Evolutionary conservation across 2,113 vertebrate genomes (phyloP).

Genomic region (Diadophis punctatus): DNA sequence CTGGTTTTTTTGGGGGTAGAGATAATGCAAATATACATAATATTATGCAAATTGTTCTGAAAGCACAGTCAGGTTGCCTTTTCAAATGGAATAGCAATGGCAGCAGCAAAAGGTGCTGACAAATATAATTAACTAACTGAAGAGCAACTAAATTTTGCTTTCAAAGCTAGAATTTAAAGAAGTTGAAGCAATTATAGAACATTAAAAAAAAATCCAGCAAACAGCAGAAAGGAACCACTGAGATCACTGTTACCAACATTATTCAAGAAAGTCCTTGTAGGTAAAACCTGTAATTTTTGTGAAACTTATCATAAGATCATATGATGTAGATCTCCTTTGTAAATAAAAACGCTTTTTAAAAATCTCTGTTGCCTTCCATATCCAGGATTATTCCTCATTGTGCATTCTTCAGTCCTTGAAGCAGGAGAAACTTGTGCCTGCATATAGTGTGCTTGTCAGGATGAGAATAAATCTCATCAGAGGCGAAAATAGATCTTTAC

Average conservation of each 20-base stretch:
- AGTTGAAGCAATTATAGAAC: conserved; percentile 4
- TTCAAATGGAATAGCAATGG: conserved; percentile 29
- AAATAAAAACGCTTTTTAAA: background rate
- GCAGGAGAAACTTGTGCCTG: background rate
- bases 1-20: conserved; percentile 30
- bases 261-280: background rate
- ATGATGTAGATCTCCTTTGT: background rate
- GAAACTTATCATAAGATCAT: background rate
- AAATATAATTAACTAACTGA: conserved; percentile 6
- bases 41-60: conserved; percentile 47
- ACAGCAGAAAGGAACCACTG: background rate
- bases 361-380: background rate
- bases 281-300: background rate
- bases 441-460: too few relatives aligned
- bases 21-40: conserved; percentile 43
- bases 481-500: too few relatives aligned
- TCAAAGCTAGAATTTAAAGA: conserved; percentile 8
- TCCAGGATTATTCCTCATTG: background rate
- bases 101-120: conserved; percentile 10
- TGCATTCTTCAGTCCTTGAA: background rate
- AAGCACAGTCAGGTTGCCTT: conserved; percentile 5
- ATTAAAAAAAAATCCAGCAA: background rate
- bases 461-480: too few relatives aligned
- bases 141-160: conserved; percentile 12
- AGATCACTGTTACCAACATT: background rate